Evolutionary conservation across 2,888 invertebrate genomes (phyloP).

Genomic region (Pheosia tremula): DNA sequence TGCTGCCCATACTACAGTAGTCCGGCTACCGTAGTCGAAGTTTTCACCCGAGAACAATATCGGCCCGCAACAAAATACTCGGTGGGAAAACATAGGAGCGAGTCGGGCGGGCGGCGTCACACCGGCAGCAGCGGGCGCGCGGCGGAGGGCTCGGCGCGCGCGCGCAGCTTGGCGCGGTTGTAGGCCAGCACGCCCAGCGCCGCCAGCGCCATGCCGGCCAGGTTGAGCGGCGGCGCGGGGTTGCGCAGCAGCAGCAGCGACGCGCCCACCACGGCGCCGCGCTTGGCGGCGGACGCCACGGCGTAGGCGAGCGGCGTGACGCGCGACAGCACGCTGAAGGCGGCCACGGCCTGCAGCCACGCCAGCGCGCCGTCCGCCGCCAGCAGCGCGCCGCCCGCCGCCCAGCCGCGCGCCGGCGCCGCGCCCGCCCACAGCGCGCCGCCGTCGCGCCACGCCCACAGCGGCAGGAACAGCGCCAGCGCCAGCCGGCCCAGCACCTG

Average conservation of each 20-base stretch:
- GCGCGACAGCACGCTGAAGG: conserved; percentile 95
- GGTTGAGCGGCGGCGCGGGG: conserved; percentile 94
- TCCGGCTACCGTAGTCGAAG: no score
- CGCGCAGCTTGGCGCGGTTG: conserved; percentile 82
- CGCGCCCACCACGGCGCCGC: conserved; percentile 95
- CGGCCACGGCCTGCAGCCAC: conserved; percentile 97
- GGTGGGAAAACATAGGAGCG: background rate
- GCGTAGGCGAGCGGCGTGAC: conserved; percentile 98
- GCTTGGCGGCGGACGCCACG: conserved; percentile 97
- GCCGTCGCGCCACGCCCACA: conserved; percentile 85
- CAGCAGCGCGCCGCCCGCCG: conserved; percentile 49
- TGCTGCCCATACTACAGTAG: no score
- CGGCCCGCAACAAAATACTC: no score
- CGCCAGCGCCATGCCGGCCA: conserved; percentile 96
- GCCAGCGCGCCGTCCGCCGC: conserved; percentile 92
- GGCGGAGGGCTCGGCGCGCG: conserved; percentile 21
- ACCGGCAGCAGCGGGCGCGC: conserved; percentile 51
- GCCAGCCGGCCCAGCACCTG: conserved; percentile 89
- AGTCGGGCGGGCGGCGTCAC: conserved; percentile 35
- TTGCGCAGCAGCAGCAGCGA: conserved; percentile 95
- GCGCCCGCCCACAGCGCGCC: conserved; percentile 42
- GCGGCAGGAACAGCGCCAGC: conserved; percentile 91
- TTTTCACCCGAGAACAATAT: no score
- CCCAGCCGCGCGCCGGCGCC: conserved; percentile 33
- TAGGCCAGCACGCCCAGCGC: conserved; percentile 95